These are phyloP conservation scores for Clarias gariepinus DNA, from an alignment of 2,113 vertebrate genomes.

Conservation along the genomic window DNA sequence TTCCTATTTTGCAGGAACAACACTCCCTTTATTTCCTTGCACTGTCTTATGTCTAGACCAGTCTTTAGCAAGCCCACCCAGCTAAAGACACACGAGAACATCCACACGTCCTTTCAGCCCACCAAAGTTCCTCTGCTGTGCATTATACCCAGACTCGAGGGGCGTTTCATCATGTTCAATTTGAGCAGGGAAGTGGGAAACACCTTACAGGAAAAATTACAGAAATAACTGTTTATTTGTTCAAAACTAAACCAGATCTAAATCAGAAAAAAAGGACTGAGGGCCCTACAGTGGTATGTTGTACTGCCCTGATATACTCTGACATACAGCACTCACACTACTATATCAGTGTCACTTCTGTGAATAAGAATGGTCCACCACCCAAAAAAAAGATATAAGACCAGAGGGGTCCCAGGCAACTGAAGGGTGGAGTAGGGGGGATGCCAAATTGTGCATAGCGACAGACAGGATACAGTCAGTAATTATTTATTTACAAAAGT, in stretches of 20 bases:
- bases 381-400: not conserved
- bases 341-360: not conserved
- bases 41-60: constrained; percentile 54
- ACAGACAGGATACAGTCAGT: constrained; percentile 15
- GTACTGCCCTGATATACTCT: not conserved
- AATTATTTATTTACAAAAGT: not conserved
- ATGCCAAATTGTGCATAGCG: constrained; percentile 11
- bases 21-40: constrained; percentile 60
- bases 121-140: constrained; percentile 30
- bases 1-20: constrained; percentile 68
- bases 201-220: constrained; percentile 41
- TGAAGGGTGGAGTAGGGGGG: not conserved
- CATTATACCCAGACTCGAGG: not conserved
- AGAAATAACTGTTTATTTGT: constrained; percentile 33
- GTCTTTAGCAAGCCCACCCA: constrained; percentile 64
- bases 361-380: not conserved
- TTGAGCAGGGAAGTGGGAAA: constrained; percentile 23
- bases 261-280: constrained; percentile 1
- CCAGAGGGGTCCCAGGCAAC: not conserved
- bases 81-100: constrained; percentile 10
- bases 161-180: constrained; percentile 14
- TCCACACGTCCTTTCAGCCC: constrained; percentile 27
- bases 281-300: not conserved
- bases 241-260: not conserved
- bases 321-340: not conserved